These are phyloP conservation scores for Sciurus vulgaris DNA, from an alignment of 2,797 vertebrate genomes.

Conservation along the genomic window DNA sequence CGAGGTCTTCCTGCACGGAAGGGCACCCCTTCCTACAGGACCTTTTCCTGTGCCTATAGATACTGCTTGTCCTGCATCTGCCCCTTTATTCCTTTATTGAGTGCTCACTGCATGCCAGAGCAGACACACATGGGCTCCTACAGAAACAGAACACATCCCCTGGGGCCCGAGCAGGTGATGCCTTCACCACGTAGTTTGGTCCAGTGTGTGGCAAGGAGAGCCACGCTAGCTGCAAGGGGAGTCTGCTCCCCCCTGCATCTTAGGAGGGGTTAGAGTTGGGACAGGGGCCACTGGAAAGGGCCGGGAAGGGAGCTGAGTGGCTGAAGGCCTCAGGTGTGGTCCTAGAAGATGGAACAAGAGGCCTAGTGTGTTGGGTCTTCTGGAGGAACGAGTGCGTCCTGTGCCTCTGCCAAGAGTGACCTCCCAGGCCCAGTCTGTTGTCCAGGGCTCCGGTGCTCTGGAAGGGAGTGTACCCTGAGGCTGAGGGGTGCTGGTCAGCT, in stretches of 20 bases:
- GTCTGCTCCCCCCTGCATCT: background rate
- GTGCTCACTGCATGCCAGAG: background rate
- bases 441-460: too few relatives aligned
- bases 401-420: too few relatives aligned
- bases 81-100: too few relatives aligned
- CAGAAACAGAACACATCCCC: background rate
- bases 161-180: background rate
- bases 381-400: fast-evolving
- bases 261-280: too few relatives aligned
- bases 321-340: background rate
- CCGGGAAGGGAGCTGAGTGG: background rate
- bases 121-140: fast-evolving
- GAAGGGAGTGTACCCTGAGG: background rate
- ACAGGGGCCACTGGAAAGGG: background rate
- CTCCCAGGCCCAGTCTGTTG: too few relatives aligned
- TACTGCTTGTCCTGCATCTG: fast-evolving
- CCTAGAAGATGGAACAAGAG: too few relatives aligned
- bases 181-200: fast-evolving
- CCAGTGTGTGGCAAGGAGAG: background rate
- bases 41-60: background rate
- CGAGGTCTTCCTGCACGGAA: fast-evolving
- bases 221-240: background rate
- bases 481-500: background rate
- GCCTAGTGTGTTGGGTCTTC: too few relatives aligned
- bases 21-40: background rate